These are phyloP conservation scores for Poeciliopsis infans DNA, from an alignment of 2,797 vertebrate species.

Conservation along the genomic window DNA sequence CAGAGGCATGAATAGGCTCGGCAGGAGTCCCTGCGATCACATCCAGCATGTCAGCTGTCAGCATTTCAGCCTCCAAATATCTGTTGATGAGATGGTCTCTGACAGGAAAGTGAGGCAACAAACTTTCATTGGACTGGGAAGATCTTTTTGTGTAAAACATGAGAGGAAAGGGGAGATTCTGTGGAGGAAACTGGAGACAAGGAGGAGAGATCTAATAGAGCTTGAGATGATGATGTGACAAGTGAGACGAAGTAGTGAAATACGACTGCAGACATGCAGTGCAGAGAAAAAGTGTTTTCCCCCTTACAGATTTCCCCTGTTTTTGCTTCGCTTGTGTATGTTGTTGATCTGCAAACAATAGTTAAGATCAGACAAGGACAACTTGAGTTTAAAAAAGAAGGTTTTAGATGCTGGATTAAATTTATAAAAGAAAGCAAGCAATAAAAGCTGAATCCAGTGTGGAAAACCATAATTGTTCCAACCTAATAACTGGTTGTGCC, in stretches of 20 bases:
- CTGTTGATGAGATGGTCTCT: slow-evolving; percentile 27
- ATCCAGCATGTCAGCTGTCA: slow-evolving; percentile 40
- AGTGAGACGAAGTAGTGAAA: slow-evolving; percentile 9
- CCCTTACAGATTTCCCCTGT: background rate
- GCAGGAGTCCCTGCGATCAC: slow-evolving; percentile 16
- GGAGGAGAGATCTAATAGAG: slow-evolving; percentile 1
- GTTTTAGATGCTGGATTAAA: background rate
- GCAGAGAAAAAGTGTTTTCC: background rate
- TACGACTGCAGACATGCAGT: slow-evolving; percentile 6
- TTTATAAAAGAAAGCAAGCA: background rate
- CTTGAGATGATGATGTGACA: slow-evolving; percentile 16
- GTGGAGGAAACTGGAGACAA: background rate
- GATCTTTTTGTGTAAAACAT: slow-evolving; percentile 9
- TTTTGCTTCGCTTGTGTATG: background rate
- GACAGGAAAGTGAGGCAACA: slow-evolving; percentile 21
- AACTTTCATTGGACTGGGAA: slow-evolving; percentile 17
- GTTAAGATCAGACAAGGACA: background rate
- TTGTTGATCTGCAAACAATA: background rate
- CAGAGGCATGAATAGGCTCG: slow-evolving; percentile 10
- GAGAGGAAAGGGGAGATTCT: background rate
- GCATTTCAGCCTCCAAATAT: slow-evolving; percentile 16
- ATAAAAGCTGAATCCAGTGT: background rate
- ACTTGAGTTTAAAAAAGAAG: background rate
- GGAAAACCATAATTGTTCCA: background rate
- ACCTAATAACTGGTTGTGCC: background rate